Evolutionary conservation across 1,140 invertebrate genomes (phyloP).

Genomic region (Oscheius sp.): DNA sequence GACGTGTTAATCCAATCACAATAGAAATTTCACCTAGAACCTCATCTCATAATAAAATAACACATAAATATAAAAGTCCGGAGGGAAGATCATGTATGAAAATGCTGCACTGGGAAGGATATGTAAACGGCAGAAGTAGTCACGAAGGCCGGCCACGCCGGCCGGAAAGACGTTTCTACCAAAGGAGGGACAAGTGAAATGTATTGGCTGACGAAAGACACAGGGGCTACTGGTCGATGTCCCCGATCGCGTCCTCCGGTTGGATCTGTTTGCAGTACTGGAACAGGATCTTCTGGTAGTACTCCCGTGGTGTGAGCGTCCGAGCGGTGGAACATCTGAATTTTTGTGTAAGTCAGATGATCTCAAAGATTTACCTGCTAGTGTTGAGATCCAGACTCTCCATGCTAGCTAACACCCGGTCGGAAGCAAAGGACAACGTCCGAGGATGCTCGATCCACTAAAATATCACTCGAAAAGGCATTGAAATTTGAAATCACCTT

Average conservation of each 20-base stretch:
- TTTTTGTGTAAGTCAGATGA: neutral
- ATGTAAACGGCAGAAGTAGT: conserved; percentile 10
- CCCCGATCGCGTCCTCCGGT: conserved; percentile 32
- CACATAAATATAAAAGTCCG: neutral
- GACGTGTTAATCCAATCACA: neutral
- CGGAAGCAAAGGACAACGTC: conserved; percentile 57
- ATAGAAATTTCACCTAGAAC: conserved; percentile 10
- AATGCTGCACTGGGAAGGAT: conserved; percentile 7
- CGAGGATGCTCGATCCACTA: conserved; percentile 59
- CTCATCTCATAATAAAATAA: neutral
- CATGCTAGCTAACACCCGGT: conserved; percentile 57
- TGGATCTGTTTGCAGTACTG: conserved; percentile 43
- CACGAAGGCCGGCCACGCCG: neutral
- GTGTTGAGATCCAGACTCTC: conserved; percentile 58
- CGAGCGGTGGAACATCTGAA: conserved; percentile 54
- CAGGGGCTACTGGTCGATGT: conserved; percentile 21
- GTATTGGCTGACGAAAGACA: conserved; percentile 7
- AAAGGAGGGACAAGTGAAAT: neutral
- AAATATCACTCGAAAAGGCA: neutral
- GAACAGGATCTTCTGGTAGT: conserved; percentile 57
- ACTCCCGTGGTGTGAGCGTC: conserved; percentile 59
- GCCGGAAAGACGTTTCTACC: conserved; percentile 4
- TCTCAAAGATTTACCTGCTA: conserved; percentile 24
- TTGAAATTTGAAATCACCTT: conserved; percentile 37
- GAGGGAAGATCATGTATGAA: conserved; percentile 8